Evolutionary conservation across 2,888 invertebrate genomes (phyloP).

Genomic region (Syrista parreyssii): DNA sequence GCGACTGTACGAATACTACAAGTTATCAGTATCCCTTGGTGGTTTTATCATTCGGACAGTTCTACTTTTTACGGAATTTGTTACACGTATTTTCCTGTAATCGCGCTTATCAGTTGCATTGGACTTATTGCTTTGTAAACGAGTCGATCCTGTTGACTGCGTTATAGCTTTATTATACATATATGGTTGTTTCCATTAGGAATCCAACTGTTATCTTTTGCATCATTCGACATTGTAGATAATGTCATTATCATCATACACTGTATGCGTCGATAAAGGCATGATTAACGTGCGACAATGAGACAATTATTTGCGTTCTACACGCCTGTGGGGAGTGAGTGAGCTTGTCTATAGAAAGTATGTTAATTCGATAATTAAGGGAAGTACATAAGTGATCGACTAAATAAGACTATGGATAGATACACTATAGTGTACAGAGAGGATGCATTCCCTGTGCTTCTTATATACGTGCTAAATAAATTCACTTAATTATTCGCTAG

Average conservation of each 20-base stretch:
- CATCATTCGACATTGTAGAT: background rate
- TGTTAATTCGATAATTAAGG: background rate
- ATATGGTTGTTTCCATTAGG: no score
- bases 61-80: no score
- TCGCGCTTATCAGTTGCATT: no score
- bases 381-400: background rate
- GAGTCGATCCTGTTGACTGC: no score
- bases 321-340: background rate
- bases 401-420: background rate
- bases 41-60: no score
- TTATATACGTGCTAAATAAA: slow-evolving; percentile 3
- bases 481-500: background rate
- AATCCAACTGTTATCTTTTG: no score
- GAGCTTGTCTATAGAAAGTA: slow-evolving; percentile 5
- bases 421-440: background rate
- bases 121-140: no score
- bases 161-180: no score
- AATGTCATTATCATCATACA: background rate
- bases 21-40: no score
- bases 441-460: slow-evolving; percentile 7
- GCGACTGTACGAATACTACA: no score
- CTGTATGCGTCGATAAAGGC: background rate
- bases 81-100: no score
- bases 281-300: background rate
- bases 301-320: background rate